Percentiles rank a stretch among this genome's conserved stretches.
Conservation (phyloP, 2,113 vertebrate genomes). For the Nipponia nippon region DNA sequence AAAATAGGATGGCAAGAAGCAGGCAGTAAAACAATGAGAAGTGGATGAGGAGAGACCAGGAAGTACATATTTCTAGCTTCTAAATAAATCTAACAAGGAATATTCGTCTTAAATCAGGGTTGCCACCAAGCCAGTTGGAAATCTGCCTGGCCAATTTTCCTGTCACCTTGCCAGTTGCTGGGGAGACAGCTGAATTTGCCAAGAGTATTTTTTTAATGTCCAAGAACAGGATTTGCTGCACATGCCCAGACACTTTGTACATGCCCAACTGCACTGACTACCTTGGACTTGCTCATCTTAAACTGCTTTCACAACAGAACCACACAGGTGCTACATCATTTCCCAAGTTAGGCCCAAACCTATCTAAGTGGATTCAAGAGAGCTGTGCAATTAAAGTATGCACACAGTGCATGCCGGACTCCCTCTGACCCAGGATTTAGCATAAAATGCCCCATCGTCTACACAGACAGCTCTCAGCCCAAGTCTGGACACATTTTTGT, state of each 20-base stretch:
- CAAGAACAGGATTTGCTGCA: conserved; percentile 20
- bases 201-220: neutral
- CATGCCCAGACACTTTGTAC: neutral
- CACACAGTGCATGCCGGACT: neutral
- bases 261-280: neutral
- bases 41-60: neutral
- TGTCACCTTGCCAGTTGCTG: conserved; percentile 51
- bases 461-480: neutral
- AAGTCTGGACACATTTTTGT: neutral
- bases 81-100: conserved; percentile 41
- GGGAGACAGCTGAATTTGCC: conserved; percentile 29
- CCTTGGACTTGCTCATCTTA: neutral
- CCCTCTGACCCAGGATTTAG: neutral
- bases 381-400: neutral
- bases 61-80: neutral
- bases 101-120: conserved; percentile 15
- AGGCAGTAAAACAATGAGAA: neutral
- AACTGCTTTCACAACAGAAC: neutral
- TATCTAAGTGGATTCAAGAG: neutral
- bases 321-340: neutral
- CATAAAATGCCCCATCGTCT: neutral
- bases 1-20: neutral
- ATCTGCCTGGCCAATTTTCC: conserved; percentile 10
- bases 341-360: neutral
- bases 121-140: conserved; percentile 37